Conservation (phyloP, 1,140 invertebrate genomes). For the Atta texana region DNA sequence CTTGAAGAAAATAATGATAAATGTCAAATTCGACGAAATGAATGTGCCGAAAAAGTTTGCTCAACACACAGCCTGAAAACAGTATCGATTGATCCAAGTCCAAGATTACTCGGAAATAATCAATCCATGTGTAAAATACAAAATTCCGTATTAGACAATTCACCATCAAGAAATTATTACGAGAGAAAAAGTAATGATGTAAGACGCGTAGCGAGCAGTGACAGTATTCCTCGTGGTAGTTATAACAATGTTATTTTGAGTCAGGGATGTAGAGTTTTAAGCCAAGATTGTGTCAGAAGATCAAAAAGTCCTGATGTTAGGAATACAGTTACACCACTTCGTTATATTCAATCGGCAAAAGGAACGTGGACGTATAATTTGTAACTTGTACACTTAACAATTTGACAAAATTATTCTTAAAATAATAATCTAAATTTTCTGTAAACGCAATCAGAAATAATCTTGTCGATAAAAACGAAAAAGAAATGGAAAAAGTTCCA, state of each 20-base stretch:
- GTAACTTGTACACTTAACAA: conserved; percentile 69
- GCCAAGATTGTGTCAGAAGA: conserved; percentile 76
- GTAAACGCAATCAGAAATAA: conserved; percentile 7
- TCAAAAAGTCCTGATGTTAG: conserved; percentile 76
- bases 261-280: conserved; percentile 76
- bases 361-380: conserved; percentile 85
- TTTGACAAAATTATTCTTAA: conserved; percentile 47
- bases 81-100: conserved; percentile 66
- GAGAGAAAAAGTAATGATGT: conserved; percentile 72
- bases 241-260: conserved; percentile 67
- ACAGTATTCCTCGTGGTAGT: conserved; percentile 76
- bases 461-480: background rate
- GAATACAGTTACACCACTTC: conserved; percentile 73
- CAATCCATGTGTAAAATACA: conserved; percentile 65
- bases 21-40: conserved; percentile 69
- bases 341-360: conserved; percentile 83
- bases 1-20: conserved; percentile 71
- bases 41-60: conserved; percentile 63
- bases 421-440: conserved; percentile 17
- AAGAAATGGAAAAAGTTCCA: background rate
- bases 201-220: conserved; percentile 79
- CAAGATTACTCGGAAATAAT: conserved; percentile 63
- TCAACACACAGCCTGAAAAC: conserved; percentile 69
- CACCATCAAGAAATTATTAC: conserved; percentile 52
- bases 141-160: conserved; percentile 54